Percentiles rank a stretch among this genome's conserved stretches.
Evolutionary conservation across 2,113 vertebrate genomes (phyloP).

Genomic region (Xyliphius kryptos): DNA sequence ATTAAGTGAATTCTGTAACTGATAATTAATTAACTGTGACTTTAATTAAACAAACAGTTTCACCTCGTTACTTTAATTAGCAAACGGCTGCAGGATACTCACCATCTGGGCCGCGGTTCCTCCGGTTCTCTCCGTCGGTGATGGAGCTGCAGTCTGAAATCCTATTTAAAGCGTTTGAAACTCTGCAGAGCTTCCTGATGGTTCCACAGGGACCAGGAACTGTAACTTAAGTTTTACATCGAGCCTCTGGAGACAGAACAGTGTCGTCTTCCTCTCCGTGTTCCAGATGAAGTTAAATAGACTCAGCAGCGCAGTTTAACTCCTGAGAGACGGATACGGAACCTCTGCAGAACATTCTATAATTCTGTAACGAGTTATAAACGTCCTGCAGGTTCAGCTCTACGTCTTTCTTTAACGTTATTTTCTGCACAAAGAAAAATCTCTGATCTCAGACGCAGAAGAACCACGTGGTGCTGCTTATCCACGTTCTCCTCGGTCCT

Average conservation of each 20-base stretch:
- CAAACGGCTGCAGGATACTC: slow-evolving; percentile 45
- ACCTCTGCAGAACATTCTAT: too few relatives aligned
- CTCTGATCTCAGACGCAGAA: too few relatives aligned
- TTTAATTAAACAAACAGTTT: slow-evolving; percentile 51
- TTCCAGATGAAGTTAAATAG: slow-evolving; percentile 6
- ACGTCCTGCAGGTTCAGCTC: too few relatives aligned
- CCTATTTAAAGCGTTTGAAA: neutral
- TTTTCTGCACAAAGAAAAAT: too few relatives aligned
- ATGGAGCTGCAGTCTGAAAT: neutral
- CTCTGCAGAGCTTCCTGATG: neutral
- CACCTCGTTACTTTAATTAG: slow-evolving; percentile 47
- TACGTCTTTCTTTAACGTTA: too few relatives aligned
- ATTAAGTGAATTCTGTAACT: slow-evolving; percentile 11
- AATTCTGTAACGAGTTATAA: too few relatives aligned
- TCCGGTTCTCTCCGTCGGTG: neutral
- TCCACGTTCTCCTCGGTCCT: too few relatives aligned
- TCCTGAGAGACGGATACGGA: neutral
- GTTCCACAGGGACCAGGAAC: slow-evolving; percentile 1
- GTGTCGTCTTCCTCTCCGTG: neutral
- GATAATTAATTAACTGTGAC: slow-evolving; percentile 40
- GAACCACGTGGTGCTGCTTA: too few relatives aligned
- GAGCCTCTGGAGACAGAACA: neutral
- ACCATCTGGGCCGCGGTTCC: slow-evolving; percentile 53
- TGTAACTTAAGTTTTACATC: slow-evolving; percentile 6
- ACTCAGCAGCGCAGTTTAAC: neutral